These are phyloP conservation scores for Rostratula benghalensis DNA, from an alignment of 2,113 vertebrate species.

Conservation along the genomic window DNA sequence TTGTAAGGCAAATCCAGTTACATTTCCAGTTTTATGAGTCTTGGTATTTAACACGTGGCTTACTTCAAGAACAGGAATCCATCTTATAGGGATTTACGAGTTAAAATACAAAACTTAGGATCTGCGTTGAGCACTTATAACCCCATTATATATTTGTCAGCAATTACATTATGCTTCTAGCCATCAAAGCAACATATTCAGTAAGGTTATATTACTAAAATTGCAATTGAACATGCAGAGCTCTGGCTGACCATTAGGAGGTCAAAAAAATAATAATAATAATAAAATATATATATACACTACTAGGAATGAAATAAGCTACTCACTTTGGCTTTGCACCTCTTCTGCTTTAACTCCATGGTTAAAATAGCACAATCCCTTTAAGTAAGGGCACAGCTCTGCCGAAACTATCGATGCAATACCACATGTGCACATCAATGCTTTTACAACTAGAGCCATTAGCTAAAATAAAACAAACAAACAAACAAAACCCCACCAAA, in stretches of 20 bases:
- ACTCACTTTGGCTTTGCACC: not conserved
- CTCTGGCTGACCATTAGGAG: not conserved
- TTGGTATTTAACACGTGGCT: not conserved
- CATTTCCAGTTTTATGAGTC: not conserved
- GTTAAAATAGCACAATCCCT: not conserved
- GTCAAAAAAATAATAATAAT: not conserved
- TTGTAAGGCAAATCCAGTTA: not conserved
- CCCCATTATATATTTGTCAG: not conserved
- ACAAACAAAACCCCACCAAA: not conserved
- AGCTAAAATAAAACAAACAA: not conserved
- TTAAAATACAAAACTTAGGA: not conserved
- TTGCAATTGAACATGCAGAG: not conserved
- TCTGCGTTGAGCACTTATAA: not conserved
- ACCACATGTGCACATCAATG: not conserved
- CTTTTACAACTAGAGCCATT: not conserved
- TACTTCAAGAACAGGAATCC: not conserved
- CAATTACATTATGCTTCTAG: not conserved
- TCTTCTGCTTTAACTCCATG: not conserved
- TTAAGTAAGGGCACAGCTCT: not conserved
- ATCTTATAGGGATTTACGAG: not conserved
- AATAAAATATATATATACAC: no score
- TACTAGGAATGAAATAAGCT: not conserved
- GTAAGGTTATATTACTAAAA: not conserved
- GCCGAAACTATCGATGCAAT: not conserved
- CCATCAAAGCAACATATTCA: not conserved